Base-by-base conservation (phyloP, 1,140 invertebrate genomes). In the Atta colombica region DNA sequence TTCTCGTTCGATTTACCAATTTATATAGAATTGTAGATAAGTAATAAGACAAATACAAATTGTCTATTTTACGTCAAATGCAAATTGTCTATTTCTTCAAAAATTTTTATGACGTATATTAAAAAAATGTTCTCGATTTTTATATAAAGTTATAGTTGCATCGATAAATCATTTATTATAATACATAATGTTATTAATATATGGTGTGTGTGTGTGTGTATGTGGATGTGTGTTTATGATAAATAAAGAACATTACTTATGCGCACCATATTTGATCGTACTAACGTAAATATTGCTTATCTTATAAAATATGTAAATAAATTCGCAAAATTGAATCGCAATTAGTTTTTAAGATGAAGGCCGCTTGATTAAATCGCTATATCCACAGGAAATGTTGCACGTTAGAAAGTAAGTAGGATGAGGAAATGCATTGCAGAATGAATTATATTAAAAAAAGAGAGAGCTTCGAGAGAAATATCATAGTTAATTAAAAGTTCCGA, bases 401-500 rank as follows among this genome's bases (percentile, higher is more conserved):
- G 53, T 60, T 58, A 49, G 18, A 49, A 74, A 74, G 25, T 72
- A 61, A 28, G 18, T 2, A 72, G 53, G 5, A 72, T 61, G 71
- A 61, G 21, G 18, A 1, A 82, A 69, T 31, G 14, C 35, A 21
- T n/a, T 53, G 51, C 25, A 51, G 65, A 86, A 45, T 77, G 18
- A 85, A 51, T 58, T 39, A 80, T 80, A 80, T 80, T 85, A n/a
- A 66, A 68, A 45, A 31, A 68, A 18, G 1, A 18, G 35, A 21
- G 21, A 51, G 85, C 45, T 63, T 84, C 63, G 69, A 35, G 53
- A 75, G 45, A 31, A 74, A 85, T 68, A 78, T 78, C 45, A 66
- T 25, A 77, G 31, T 85, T 84, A 84, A 84, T 84, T 84, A 84
- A 84, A 84, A 84, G 68, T 82, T 82, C 80, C 25, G 53, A 53